Evolutionary conservation across 2,797 vertebrate genomes (phyloP).

Genomic region (Manis crassicaudata): DNA sequence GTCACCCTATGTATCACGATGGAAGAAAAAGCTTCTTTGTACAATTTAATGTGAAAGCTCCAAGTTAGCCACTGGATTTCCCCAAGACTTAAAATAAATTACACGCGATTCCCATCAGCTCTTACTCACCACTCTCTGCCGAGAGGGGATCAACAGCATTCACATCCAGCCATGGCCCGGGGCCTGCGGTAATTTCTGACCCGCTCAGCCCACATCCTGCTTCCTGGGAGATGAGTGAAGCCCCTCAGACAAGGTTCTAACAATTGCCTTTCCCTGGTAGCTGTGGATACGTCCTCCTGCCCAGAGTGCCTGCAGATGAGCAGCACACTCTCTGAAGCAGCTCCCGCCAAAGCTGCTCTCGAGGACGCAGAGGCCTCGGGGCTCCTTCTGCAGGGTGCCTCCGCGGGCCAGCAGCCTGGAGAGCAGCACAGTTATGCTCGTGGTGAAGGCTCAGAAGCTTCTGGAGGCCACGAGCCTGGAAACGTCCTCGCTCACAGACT

Average conservation of each 20-base stretch:
- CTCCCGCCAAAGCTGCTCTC: no score
- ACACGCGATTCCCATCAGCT: background rate
- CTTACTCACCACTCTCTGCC: background rate
- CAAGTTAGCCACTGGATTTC: background rate
- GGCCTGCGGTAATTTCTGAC: no score
- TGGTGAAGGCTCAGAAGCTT: fast-evolving
- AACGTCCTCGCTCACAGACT: fast-evolving
- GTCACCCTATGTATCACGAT: background rate
- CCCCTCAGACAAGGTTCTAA: no score
- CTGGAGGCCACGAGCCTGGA: background rate
- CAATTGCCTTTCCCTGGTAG: no score
- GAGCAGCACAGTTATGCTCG: background rate
- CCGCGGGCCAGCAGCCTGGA: background rate
- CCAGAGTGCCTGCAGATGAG: no score
- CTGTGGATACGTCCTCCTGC: no score
- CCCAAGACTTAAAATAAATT: background rate
- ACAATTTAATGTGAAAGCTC: background rate
- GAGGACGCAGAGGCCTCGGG: background rate
- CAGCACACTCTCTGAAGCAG: no score
- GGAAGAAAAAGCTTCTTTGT: background rate
- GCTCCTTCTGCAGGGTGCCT: fast-evolving
- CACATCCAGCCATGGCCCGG: background rate
- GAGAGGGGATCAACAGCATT: background rate
- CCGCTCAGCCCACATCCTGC: no score
- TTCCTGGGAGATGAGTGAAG: no score